Evolutionary conservation across 2,888 invertebrate genomes (phyloP).

Genomic region (Leptopilina myrica): DNA sequence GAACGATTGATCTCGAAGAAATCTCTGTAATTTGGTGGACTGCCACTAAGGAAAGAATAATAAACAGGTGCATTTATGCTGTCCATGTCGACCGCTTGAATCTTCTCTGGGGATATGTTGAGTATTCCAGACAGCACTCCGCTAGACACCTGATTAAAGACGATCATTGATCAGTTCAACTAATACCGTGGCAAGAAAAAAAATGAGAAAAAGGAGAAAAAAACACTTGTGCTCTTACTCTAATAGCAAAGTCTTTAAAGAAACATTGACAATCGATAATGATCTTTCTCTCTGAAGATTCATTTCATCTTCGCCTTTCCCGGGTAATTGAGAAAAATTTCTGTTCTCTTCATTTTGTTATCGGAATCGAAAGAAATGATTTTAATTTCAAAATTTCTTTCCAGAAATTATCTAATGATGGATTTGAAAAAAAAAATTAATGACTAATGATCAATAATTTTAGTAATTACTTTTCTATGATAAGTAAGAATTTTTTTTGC

Average conservation of each 20-base stretch:
- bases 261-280: conserved; percentile 16
- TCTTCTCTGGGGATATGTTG: conserved; percentile 90
- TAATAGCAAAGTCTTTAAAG: conserved; percentile 25
- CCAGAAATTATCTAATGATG: neutral
- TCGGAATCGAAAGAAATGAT: neutral
- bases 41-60: conserved; percentile 89
- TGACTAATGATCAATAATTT: too few species aligned
- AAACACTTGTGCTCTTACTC: conserved; percentile 32
- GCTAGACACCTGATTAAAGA: conserved; percentile 83
- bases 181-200: conserved; percentile 27
- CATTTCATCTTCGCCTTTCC: conserved; percentile 3
- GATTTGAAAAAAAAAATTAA: too few species aligned
- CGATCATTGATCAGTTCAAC: conserved; percentile 43
- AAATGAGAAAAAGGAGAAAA: neutral
- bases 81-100: conserved; percentile 94
- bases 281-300: neutral
- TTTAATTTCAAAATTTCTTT: neutral
- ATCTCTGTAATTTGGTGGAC: conserved; percentile 85
- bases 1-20: conserved; percentile 90
- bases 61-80: conserved; percentile 89
- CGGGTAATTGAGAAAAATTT: neutral
- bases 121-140: conserved; percentile 90
- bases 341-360: neutral
- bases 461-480: too few species aligned
- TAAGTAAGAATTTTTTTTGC: too few species aligned